phyloP scores from a whole-genome alignment of 2,888 invertebrate species.

The Lapara coniferarum region DNA sequence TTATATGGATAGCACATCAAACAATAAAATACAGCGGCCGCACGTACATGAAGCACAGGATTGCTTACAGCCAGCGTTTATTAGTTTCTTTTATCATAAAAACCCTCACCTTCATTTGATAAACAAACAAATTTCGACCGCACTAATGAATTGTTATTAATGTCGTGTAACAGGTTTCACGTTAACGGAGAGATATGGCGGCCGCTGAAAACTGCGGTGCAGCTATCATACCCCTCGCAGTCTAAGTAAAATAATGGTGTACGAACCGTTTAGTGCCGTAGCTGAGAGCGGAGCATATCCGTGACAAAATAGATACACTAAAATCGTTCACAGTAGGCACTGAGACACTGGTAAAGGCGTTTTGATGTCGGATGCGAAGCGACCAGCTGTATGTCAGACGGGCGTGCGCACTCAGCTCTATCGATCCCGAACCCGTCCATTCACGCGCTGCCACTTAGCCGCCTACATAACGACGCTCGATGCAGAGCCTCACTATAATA shows the following conservation, averaged over 20 bases:
- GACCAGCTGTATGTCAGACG: slow-evolving; percentile 68
- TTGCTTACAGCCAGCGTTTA: neutral
- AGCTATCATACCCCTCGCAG: neutral
- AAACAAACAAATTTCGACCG: slow-evolving; percentile 62
- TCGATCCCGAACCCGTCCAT: slow-evolving; percentile 74
- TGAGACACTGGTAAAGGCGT: slow-evolving; percentile 58
- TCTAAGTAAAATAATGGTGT: slow-evolving; percentile 35
- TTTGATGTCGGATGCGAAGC: slow-evolving; percentile 58
- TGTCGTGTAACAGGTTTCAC: slow-evolving; percentile 71
- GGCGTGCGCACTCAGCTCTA: slow-evolving; percentile 76
- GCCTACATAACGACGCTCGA: slow-evolving; percentile 73
- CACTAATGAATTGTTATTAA: slow-evolving; percentile 55
- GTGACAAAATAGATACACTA: slow-evolving; percentile 60
- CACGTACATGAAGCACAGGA: neutral
- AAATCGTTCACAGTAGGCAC: slow-evolving; percentile 58
- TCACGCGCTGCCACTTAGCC: slow-evolving; percentile 72
- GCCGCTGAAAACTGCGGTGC: slow-evolving; percentile 30
- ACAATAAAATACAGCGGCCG: neutral
- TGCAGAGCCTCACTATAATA: slow-evolving; percentile 65
- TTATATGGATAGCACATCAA: neutral
- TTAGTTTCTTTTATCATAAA: neutral
- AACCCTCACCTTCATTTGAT: slow-evolving; percentile 44
- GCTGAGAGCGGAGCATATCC: slow-evolving; percentile 66
- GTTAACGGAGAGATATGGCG: slow-evolving; percentile 55
- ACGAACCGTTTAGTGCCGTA: slow-evolving; percentile 75